These are phyloP conservation scores for Eilema depressum DNA, from an alignment of 2,888 invertebrate species.

Conservation along the genomic window DNA sequence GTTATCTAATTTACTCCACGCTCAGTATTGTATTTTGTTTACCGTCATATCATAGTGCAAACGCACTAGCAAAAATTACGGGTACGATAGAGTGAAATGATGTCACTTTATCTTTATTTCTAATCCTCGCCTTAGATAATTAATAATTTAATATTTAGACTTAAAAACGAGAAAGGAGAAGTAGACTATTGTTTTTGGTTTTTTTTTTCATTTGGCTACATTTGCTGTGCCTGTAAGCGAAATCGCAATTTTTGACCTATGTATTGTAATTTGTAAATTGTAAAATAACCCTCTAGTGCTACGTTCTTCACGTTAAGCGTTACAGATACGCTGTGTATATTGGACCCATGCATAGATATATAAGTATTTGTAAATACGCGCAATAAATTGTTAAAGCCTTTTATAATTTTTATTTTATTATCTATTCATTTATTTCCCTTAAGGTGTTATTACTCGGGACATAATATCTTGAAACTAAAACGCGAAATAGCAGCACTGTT, in stretches of 20 bases:
- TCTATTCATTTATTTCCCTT: not conserved
- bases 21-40: conserved; percentile 44
- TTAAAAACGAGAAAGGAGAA: not conserved
- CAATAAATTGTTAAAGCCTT: conserved; percentile 51
- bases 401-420: conserved; percentile 35
- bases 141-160: conserved; percentile 4
- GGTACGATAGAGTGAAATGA: conserved; percentile 27
- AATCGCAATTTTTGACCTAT: conserved; percentile 22
- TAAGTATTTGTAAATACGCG: conserved; percentile 49
- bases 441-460: no score
- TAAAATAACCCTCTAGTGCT: conserved; percentile 36
- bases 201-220: not conserved
- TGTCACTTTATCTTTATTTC: conserved; percentile 19
- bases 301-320: conserved; percentile 40
- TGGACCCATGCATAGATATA: conserved; percentile 36
- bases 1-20: conserved; percentile 11
- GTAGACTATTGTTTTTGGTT: not conserved
- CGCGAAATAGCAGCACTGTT: no score
- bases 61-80: conserved; percentile 28
- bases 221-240: conserved; percentile 3
- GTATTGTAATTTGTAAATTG: conserved; percentile 29
- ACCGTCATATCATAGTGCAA: conserved; percentile 42
- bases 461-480: no score
- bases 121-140: conserved; percentile 11
- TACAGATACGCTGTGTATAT: conserved; percentile 42